Evolutionary conservation across 2,113 vertebrate species (phyloP).

Genomic region (Gulo gulo): DNA sequence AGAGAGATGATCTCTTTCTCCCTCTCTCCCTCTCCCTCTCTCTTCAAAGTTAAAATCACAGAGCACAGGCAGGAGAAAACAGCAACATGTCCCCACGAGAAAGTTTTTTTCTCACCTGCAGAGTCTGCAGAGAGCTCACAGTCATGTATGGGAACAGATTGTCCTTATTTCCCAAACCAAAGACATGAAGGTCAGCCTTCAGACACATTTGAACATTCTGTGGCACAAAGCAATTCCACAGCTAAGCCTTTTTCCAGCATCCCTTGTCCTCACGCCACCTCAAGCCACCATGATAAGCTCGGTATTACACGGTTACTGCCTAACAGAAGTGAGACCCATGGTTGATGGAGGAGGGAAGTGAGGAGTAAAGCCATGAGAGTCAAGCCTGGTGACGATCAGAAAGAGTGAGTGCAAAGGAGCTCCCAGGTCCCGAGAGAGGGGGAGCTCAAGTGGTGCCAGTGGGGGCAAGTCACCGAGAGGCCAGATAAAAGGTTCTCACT

Average conservation of each 20-base stretch:
- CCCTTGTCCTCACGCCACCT: neutral
- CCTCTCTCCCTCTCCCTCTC: neutral
- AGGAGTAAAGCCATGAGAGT: neutral
- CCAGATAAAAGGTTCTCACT: constrained; percentile 17
- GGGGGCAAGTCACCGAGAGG: constrained; percentile 38
- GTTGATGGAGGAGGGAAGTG: neutral
- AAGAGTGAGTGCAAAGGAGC: neutral
- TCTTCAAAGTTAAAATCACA: neutral
- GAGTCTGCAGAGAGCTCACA: neutral
- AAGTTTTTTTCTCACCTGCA: neutral
- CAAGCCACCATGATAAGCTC: neutral
- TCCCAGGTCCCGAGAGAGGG: neutral
- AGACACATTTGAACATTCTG: neutral
- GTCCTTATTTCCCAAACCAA: neutral
- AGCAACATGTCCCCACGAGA: neutral
- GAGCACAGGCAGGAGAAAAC: constrained; percentile 20
- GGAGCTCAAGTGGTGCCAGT: neutral
- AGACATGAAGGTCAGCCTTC: neutral
- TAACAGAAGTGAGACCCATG: neutral
- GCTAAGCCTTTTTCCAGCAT: neutral
- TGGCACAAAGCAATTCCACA: neutral
- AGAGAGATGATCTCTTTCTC: neutral
- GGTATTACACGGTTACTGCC: neutral
- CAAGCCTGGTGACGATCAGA: neutral
- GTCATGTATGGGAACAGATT: neutral